A percentile compares a stretch with the other conserved stretches of the same genome.
These are phyloP conservation scores for Drosophila kohkoa DNA, from an alignment of 1,140 invertebrate genomes.

Conservation along the genomic window DNA sequence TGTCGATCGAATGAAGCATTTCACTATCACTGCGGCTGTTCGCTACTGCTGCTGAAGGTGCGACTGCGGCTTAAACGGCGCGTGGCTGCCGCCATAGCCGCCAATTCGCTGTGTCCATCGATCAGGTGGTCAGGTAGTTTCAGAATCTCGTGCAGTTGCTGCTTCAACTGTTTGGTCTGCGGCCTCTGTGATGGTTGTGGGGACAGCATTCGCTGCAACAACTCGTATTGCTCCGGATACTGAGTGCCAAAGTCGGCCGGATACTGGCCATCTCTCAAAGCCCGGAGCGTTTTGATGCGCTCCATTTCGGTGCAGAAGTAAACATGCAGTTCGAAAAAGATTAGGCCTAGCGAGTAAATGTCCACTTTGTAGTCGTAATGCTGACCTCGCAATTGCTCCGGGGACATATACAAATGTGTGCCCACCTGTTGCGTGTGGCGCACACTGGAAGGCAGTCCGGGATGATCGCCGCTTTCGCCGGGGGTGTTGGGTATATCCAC, in stretches of 20 bases:
- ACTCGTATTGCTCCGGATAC: constrained; percentile 88
- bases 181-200: constrained; percentile 90
- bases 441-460: constrained; percentile 60
- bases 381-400: constrained; percentile 93
- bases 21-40: constrained; percentile 61
- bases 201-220: constrained; percentile 92
- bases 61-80: constrained; percentile 73
- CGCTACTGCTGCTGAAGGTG: constrained; percentile 76
- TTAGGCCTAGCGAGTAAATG: constrained; percentile 97
- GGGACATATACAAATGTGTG: constrained; percentile 98
- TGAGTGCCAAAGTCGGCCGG: constrained; percentile 89
- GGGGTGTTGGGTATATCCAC: constrained; percentile 87
- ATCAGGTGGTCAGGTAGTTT: constrained; percentile 59
- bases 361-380: constrained; percentile 97
- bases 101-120: constrained; percentile 67
- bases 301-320: constrained; percentile 97
- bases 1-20: background rate
- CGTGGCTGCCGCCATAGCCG: constrained; percentile 61
- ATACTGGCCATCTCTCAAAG: constrained; percentile 89
- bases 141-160: constrained; percentile 68
- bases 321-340: constrained; percentile 96
- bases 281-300: constrained; percentile 88
- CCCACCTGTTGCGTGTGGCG: constrained; percentile 88
- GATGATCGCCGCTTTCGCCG: constrained; percentile 71
- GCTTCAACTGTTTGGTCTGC: constrained; percentile 89